phyloP scores from a whole-genome alignment of 2,797 vertebrate species.

The Cheirogaleus major region DNA sequence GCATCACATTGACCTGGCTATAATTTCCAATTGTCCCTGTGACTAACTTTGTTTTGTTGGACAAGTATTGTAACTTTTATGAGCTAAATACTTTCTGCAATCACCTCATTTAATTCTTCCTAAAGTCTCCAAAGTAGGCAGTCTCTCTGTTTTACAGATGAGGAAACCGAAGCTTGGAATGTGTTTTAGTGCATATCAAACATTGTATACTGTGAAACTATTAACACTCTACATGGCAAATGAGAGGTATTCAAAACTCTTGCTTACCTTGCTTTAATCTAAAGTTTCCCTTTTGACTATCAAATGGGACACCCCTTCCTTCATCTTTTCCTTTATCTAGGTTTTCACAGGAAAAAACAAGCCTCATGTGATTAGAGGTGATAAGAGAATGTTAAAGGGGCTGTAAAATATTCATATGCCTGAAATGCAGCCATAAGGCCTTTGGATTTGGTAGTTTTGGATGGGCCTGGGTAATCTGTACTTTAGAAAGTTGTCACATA shows the following conservation, averaged over 20 bases:
- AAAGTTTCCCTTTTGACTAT: not conserved
- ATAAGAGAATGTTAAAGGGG: not conserved
- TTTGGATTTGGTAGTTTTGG: not conserved
- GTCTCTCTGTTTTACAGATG: not conserved
- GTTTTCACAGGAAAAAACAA: not conserved
- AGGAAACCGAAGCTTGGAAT: not conserved
- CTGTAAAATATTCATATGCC: not conserved
- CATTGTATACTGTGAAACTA: too few relatives aligned
- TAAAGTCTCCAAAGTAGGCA: not conserved
- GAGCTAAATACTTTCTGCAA: not conserved
- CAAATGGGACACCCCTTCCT: not conserved
- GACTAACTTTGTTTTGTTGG: not conserved
- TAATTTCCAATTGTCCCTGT: not conserved
- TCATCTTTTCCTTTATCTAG: not conserved
- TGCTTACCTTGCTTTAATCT: not conserved
- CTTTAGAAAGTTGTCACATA: not conserved
- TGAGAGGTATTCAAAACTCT: not conserved
- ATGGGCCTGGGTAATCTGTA: not conserved
- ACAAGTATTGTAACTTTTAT: not conserved
- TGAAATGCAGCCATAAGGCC: not conserved
- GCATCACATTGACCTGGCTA: not conserved
- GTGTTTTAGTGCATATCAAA: not conserved
- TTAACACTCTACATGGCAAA: rapidly evolving
- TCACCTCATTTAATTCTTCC: not conserved
- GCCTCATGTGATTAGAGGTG: not conserved